Conservation (phyloP, 2,797 vertebrate genomes). For the Argentina silus region DNA sequence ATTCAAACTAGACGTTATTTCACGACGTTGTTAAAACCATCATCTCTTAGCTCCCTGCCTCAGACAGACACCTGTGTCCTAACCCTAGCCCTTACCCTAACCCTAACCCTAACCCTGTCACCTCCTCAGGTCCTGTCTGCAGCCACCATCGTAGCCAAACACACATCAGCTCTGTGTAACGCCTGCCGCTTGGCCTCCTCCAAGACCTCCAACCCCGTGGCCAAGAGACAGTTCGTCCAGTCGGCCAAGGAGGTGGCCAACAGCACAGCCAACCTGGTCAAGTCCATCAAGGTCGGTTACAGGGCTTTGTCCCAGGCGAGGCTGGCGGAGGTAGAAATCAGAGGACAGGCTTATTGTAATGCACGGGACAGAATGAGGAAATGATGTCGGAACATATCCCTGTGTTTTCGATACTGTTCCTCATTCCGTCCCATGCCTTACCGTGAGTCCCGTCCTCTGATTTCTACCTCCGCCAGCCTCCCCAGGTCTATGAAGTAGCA, state of each 20-base stretch:
- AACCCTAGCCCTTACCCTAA: too few species aligned
- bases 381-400: not conserved
- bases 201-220: constrained; percentile 91
- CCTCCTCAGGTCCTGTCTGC: constrained; percentile 90
- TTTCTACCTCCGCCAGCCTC: too few species aligned
- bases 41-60: not conserved
- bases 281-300: constrained; percentile 92
- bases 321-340: too few species aligned
- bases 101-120: not conserved
- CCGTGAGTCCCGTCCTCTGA: too few species aligned
- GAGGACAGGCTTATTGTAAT: too few species aligned
- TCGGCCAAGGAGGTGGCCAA: constrained; percentile 99
- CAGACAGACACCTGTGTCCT: not conserved
- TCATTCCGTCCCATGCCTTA: too few species aligned
- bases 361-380: too few species aligned
- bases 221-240: constrained; percentile 98
- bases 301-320: not conserved
- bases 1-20: too few species aligned
- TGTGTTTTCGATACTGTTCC: constrained; percentile 12
- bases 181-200: constrained; percentile 95
- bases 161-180: constrained; percentile 96
- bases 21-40: too few species aligned
- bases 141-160: constrained; percentile 97
- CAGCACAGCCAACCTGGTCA: constrained; percentile 97
- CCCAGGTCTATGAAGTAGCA: too few species aligned